phyloP scores from a whole-genome alignment of 2,113 vertebrate genomes.

The Neogobius melanostomus region DNA sequence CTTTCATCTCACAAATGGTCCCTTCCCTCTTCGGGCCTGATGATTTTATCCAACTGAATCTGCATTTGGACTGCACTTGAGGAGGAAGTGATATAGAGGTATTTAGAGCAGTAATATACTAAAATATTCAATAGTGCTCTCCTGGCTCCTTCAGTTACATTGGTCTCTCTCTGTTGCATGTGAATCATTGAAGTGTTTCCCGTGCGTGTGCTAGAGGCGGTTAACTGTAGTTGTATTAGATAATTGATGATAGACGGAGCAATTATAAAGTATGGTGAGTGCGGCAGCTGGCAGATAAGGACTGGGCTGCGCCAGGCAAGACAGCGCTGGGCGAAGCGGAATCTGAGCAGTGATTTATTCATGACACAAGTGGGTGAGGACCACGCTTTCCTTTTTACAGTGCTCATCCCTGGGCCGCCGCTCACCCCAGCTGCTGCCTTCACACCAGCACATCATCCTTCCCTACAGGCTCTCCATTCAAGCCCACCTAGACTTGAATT shows the following conservation, averaged over 20 bases:
- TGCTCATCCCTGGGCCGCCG: slow-evolving; percentile 28
- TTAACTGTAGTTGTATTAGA: slow-evolving; percentile 31
- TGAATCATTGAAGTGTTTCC: slow-evolving; percentile 14
- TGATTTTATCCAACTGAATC: slow-evolving; percentile 62
- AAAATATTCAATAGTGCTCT: slow-evolving; percentile 4
- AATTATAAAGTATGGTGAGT: slow-evolving; percentile 44
- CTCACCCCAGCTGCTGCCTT: slow-evolving; percentile 28
- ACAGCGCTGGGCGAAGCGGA: slow-evolving; percentile 31
- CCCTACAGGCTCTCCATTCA: slow-evolving; percentile 37
- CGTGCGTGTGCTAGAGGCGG: slow-evolving; percentile 11
- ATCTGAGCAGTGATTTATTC: slow-evolving; percentile 69
- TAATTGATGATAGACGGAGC: slow-evolving; percentile 58
- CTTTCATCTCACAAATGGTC: slow-evolving; percentile 48
- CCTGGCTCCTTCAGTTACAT: slow-evolving; percentile 4
- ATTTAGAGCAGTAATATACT: slow-evolving; percentile 7
- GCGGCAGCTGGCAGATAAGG: slow-evolving; percentile 55
- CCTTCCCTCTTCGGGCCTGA: slow-evolving; percentile 32
- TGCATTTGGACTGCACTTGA: slow-evolving; percentile 29
- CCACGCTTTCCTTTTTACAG: slow-evolving; percentile 32
- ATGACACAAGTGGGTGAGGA: slow-evolving; percentile 67
- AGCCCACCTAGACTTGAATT: slow-evolving; percentile 28
- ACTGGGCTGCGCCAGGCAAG: slow-evolving; percentile 39
- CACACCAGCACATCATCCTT: slow-evolving; percentile 51
- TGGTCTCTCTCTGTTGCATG: slow-evolving; percentile 6
- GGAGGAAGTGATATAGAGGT: slow-evolving; percentile 34